Evolutionary conservation across 2,797 vertebrate genomes (phyloP).

Genomic region (Anguilla megastoma): DNA sequence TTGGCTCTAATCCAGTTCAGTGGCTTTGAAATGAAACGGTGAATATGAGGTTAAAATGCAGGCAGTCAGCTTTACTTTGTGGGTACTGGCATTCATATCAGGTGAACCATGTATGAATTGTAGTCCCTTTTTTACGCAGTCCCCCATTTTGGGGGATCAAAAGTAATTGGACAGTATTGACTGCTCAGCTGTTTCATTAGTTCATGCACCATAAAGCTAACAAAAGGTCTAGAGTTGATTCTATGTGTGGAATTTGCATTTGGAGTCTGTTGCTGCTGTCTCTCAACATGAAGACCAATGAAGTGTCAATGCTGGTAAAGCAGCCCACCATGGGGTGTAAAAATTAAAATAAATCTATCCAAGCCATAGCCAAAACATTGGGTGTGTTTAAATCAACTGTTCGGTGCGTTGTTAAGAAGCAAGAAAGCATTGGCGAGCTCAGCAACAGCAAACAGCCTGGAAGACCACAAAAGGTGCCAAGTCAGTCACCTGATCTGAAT

Average conservation of each 20-base stretch:
- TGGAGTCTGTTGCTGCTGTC: no score
- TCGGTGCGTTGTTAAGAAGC: not conserved
- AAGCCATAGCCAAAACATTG: not conserved
- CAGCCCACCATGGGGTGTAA: no score
- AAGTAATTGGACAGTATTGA: not conserved
- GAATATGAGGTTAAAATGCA: not conserved
- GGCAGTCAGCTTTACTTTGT: not conserved
- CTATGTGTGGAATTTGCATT: no score
- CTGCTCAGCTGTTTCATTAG: no score
- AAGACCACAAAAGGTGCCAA: not conserved
- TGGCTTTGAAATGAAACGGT: not conserved
- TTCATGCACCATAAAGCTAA: no score
- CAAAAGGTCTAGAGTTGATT: no score
- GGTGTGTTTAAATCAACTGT: not conserved
- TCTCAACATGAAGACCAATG: no score
- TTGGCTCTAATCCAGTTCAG: not conserved
- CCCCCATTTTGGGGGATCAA: not conserved
- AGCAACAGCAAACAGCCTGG: not conserved
- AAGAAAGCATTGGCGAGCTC: not conserved
- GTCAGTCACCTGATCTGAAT: no score
- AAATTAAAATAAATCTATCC: no score
- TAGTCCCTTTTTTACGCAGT: no score
- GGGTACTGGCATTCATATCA: not conserved
- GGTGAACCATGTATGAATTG: not conserved
- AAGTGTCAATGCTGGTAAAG: no score